Evolutionary conservation across 2,113 vertebrate species (phyloP), one percentile per base, ranked within the genome.

Genomic region (Donacobius atricapilla): DNA sequence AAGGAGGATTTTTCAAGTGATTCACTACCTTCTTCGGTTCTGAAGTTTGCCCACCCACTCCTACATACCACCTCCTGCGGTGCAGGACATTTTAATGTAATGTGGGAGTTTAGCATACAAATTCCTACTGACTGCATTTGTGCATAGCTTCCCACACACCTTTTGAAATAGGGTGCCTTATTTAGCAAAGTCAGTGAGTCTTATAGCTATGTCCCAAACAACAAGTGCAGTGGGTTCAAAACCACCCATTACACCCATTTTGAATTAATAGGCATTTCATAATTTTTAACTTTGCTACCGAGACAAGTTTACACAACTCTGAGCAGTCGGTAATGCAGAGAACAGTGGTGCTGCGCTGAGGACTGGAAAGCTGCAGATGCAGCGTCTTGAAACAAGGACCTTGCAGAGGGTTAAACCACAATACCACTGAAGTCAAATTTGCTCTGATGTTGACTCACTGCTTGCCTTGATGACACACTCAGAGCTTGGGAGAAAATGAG

Each of bases 31-130:
- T 89, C 42, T 48, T 83, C 70, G 82, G 33, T 90, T 95, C 87
- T 89, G 56, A 91, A 93, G 65, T 95, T 94, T 94, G 85, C 85
- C 85, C 75, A 94, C 87, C 87, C 77, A 84, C 91, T 92, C 91
- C 91, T 92, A 84, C 87, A 53, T 40, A 75, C 51, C 81, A 78
- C 83, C 95, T 94, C 78, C 82, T 80, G 87, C 85, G 77, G 89
- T 84, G 84, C 87, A 93, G 94, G 93, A 89, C 60, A 33, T 92
- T 92, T 93, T 83, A 93, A 89, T 90, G 81, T 64, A 58, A 31
- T 7, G 91, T 93, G 51, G 95, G 96, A 87, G 87, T 83, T 89
- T 72, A 95, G 77, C 94, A 82, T n/a, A 89, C 89, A 91, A 65
- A 92, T 95, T 89, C 73, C 77, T 94, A 40, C 77, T 70, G 83